Evolutionary conservation across 2,113 vertebrate genomes (phyloP), one percentile per base, ranked within the genome.

Genomic region (Pseudonaja textilis): DNA sequence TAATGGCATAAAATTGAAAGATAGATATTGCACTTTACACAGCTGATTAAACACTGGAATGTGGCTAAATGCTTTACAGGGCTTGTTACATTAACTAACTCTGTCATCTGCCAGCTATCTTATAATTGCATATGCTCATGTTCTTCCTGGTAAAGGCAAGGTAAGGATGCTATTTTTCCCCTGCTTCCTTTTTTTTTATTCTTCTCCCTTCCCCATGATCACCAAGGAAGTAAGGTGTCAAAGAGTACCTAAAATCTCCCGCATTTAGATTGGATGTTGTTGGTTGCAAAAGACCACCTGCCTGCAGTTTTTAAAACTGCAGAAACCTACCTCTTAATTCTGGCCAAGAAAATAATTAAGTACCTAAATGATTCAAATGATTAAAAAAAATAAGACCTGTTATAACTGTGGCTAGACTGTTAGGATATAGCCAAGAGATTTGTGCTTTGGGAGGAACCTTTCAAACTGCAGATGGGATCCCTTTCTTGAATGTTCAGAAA

Each of bases 1-100:
- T 99, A 99, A 99, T 99, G 98, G 98, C 97, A 97, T 98, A 98
- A 98, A 98, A 99, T 98, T 99, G 98, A 99, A 98, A 98, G 98
- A 99, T 98, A 98, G 98, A 98, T 98, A 98, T 98, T 98, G 98
- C 98, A 98, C 98, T 99, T 99, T 98, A 98, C 98, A 99, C 98
- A 98, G 98, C 97, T 99, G 98, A 98, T 99, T 99, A 99, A 98
- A 98, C 98, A 98, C 98, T 97, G 97, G 98, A 97, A 97, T 98
- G 97, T 97, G 97, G 95, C 96, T 97, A 98, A 98, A 98, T 98
- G 97, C 97, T 98, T 98, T 96, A 98, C 98, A 98, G 97, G 97
- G 97, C 97, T 98, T 98, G 98, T 98, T 98, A 98, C 97, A 98
- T 98, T 98, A 98, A 98, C 97, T 97, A 97, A 97, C 97, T 98